Conservation (phyloP, 2,797 vertebrate species). For the Micromesistius poutassou region DNA sequence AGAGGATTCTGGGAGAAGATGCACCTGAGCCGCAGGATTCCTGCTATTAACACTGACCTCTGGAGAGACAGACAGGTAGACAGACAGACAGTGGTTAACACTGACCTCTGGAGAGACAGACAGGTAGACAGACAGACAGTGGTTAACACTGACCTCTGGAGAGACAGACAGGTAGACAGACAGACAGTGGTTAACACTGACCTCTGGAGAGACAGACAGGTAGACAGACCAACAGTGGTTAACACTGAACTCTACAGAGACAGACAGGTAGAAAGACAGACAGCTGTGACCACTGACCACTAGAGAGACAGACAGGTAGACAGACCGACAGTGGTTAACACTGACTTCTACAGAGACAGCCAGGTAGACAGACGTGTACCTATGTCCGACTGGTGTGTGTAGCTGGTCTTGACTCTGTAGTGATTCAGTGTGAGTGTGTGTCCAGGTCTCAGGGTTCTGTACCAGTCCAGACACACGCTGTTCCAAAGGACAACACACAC, state of each 20-base stretch:
- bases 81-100: too few relatives aligned
- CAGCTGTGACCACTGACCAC: too few relatives aligned
- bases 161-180: too few relatives aligned
- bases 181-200: too few relatives aligned
- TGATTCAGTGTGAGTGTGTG: conserved; percentile 64
- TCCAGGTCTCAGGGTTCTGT: conserved; percentile 64
- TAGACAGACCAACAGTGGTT: too few relatives aligned
- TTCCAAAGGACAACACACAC: conserved; percentile 75
- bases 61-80: neutral
- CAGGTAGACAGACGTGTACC: conserved; percentile 15
- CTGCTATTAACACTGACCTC: conserved; percentile 55
- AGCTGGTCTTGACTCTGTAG: conserved; percentile 69
- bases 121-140: too few relatives aligned
- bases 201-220: too few relatives aligned
- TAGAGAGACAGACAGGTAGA: neutral
- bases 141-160: too few relatives aligned
- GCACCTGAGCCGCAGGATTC: conserved; percentile 64
- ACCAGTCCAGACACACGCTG: conserved; percentile 72
- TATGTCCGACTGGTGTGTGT: conserved; percentile 47
- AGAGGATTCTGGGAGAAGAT: conserved; percentile 54
- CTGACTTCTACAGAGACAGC: too few relatives aligned
- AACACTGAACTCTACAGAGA: neutral
- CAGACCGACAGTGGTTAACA: neutral
- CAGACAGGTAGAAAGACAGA: conserved; percentile 13
- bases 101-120: too few relatives aligned